Percentiles rank a stretch among this genome's conserved stretches.
These are phyloP conservation scores for Apus apus DNA, from an alignment of 2,113 vertebrate species.

Conservation along the genomic window DNA sequence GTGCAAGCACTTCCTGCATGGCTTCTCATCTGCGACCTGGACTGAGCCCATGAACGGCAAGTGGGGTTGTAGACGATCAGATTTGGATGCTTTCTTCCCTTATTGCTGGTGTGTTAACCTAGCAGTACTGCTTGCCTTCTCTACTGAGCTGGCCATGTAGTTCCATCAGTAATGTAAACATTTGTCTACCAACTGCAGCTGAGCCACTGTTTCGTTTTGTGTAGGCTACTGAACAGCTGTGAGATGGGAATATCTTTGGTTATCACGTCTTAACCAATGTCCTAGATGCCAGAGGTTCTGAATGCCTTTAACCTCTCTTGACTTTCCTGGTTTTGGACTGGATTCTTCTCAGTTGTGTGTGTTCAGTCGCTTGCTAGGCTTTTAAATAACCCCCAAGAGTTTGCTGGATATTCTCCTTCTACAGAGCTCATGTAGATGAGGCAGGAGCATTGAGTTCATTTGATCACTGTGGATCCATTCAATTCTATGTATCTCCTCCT, in stretches of 20 bases:
- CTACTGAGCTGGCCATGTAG: background rate
- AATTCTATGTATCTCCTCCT: background rate
- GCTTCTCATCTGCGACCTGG: background rate
- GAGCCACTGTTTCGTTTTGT: slow-evolving; percentile 9
- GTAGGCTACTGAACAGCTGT: slow-evolving; percentile 5
- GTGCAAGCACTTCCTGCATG: background rate
- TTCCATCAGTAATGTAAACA: background rate
- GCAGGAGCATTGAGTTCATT: background rate
- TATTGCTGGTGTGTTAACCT: background rate
- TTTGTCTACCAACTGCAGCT: slow-evolving; percentile 24
- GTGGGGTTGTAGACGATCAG: background rate
- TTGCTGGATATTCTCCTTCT: background rate
- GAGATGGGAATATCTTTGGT: background rate
- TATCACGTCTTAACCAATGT: background rate
- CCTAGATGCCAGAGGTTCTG: background rate
- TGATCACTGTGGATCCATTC: background rate
- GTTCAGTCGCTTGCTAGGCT: background rate
- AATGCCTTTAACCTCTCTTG: background rate
- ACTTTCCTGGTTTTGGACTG: background rate
- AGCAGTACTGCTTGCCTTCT: background rate
- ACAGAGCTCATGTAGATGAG: background rate
- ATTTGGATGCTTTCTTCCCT: background rate
- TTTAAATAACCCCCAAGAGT: background rate
- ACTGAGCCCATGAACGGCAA: background rate
- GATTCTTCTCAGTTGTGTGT: background rate